Base-by-base conservation (phyloP, 2,888 invertebrate species). In the Mythimna vitellina region DNA sequence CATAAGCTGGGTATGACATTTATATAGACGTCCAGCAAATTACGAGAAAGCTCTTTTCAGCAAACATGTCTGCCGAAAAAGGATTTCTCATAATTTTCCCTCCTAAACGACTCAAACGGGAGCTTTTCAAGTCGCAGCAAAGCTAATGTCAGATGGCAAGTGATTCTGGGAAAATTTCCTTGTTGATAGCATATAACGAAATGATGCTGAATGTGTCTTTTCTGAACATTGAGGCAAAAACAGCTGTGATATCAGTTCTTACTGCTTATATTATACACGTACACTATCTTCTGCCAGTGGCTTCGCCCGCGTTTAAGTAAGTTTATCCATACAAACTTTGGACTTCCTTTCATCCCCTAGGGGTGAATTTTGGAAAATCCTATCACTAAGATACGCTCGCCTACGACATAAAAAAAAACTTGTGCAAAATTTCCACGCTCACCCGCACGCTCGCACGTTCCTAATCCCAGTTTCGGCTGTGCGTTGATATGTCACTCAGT, bases 81-180 rank as follows among this genome's bases (percentile, higher is more conserved):
- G 5, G 10, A 25, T 51, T 9, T n/a, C 35, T 35, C n/a, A 7
- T 51, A 38, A 38, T 53, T 53, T 70, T 22, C 42, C 10, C 14
- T 51, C 53, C 12, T 53, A 49, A 53, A 32, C 7, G 14, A 29
- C 51, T 29, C 22, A 53, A 70, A 51, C 7, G 14, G n/a, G 14
- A 32, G 29, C 22, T 54, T 46, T 49, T 51, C 38, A 68, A 17
- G 51, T 32, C 32, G 29, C 17, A 22, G 32, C 57, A 42, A 69
- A 69, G 35, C 38, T 70, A 14, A 58, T 69, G 53, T 32, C 54
- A 65, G 32, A 65, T 32, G 22, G 14, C 56, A 42, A 58, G 29
- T 58, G 29, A 42, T 60, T 69, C 32, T 60, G 20, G 20, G 14
- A 70, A 60, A 4, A n/a, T 70, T 46, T 54, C 42, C 32, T 60